Conservation (phyloP, 2,888 invertebrate genomes). For the Halocaridina rubra region DNA sequence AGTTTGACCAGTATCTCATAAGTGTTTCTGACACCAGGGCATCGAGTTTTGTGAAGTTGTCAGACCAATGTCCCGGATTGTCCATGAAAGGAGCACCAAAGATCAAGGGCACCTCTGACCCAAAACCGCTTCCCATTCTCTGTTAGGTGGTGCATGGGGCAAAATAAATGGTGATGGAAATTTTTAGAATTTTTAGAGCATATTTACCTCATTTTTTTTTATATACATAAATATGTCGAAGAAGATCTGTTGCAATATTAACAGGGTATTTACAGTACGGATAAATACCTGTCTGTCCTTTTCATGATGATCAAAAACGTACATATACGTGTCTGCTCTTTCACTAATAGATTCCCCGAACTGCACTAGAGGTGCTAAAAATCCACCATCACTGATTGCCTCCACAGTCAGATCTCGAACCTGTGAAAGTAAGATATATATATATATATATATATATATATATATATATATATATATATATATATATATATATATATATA, state of each 20-base stretch:
- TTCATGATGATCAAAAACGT: slow-evolving; percentile 92
- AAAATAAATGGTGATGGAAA: background rate
- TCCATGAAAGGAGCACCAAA: slow-evolving; percentile 61
- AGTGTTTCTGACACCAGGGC: slow-evolving; percentile 80
- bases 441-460: background rate
- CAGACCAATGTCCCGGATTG: slow-evolving; percentile 25
- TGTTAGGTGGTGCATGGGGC: background rate
- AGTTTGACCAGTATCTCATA: slow-evolving; percentile 71
- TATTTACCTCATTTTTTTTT: no score
- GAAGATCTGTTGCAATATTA: background rate
- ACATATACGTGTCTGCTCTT: slow-evolving; percentile 82
- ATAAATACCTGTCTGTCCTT: slow-evolving; percentile 84
- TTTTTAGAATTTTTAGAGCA: background rate
- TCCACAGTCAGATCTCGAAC: slow-evolving; percentile 91
- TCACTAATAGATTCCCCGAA: slow-evolving; percentile 88
- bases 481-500: background rate
- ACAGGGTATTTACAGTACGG: no score
- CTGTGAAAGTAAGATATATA: slow-evolving; percentile 71
- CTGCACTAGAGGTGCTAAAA: slow-evolving; percentile 88
- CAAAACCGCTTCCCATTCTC: slow-evolving; percentile 56
- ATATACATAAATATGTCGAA: no score
- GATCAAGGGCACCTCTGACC: slow-evolving; percentile 54
- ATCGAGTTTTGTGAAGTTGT: slow-evolving; percentile 50
- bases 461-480: background rate
- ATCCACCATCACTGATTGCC: slow-evolving; percentile 91